Evolutionary conservation across 2,797 vertebrate genomes (phyloP).

Genomic region (Semaprochilodus insignis): DNA sequence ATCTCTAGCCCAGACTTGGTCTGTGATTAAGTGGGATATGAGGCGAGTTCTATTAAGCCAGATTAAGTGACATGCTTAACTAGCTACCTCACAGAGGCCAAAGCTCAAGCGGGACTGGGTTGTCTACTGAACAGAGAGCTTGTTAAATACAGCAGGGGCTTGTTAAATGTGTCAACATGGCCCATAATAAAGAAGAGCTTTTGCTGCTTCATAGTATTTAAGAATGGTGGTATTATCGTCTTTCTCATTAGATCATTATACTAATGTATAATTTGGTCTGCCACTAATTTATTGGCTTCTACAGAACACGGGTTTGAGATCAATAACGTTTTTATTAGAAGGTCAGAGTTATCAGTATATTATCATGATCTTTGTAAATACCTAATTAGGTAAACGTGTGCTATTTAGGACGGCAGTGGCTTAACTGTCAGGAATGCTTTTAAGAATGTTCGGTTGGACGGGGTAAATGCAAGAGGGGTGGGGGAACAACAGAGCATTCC

Average conservation of each 20-base stretch:
- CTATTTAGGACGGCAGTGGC: slow-evolving; percentile 52
- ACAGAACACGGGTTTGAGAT: too few relatives aligned
- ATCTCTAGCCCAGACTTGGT: slow-evolving; percentile 55
- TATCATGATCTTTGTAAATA: slow-evolving; percentile 20
- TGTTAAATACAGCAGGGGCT: slow-evolving; percentile 60
- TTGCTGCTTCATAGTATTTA: slow-evolving; percentile 24
- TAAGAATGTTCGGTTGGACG: slow-evolving; percentile 58
- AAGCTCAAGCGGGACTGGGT: slow-evolving; percentile 54
- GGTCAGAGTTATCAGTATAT: not conserved
- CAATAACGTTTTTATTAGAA: too few relatives aligned
- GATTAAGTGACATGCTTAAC: slow-evolving; percentile 59
- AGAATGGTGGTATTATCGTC: not conserved
- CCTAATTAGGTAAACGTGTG: slow-evolving; percentile 57
- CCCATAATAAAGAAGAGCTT: slow-evolving; percentile 38
- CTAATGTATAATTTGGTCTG: not conserved
- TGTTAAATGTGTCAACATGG: slow-evolving; percentile 59
- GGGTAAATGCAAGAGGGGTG: slow-evolving; percentile 49
- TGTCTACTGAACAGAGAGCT: slow-evolving; percentile 53
- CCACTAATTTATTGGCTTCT: too few relatives aligned
- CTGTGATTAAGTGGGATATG: slow-evolving; percentile 60
- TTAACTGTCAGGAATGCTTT: slow-evolving; percentile 52
- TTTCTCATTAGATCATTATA: not conserved
- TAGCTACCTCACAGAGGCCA: slow-evolving; percentile 49
- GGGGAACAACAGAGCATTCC: slow-evolving; percentile 57
- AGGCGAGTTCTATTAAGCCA: slow-evolving; percentile 60